A percentile compares a stretch with the other conserved stretches of the same genome.
These are phyloP conservation scores for Tillus elongatus DNA, from an alignment of 2,888 invertebrate genomes.

Conservation along the genomic window DNA sequence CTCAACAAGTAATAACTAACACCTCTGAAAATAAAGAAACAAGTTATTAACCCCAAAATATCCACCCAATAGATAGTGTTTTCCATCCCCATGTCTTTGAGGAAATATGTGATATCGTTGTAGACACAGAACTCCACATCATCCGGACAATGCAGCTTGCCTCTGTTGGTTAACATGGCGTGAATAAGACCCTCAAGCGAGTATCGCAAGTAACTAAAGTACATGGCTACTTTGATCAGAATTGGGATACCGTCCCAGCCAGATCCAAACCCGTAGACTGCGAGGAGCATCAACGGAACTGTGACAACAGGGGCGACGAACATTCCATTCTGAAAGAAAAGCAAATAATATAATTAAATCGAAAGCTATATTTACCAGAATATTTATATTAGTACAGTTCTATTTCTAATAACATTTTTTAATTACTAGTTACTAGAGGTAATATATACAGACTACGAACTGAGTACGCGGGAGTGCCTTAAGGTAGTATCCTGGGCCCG, in stretches of 20 bases:
- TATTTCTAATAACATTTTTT: too few species aligned
- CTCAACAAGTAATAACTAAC: conserved; percentile 63
- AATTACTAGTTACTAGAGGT: too few species aligned
- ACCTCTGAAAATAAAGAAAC: conserved; percentile 55
- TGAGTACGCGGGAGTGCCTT: too few species aligned
- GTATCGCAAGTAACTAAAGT: conserved; percentile 69
- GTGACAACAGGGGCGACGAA: conserved; percentile 81
- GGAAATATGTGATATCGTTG: conserved; percentile 62
- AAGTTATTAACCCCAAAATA: conserved; percentile 51
- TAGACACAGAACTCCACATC: conserved; percentile 67
- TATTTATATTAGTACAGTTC: too few species aligned
- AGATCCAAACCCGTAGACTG: conserved; percentile 79
- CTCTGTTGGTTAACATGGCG: conserved; percentile 68
- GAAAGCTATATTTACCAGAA: too few species aligned
- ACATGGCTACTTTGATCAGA: conserved; percentile 71
- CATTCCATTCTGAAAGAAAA: conserved; percentile 63
- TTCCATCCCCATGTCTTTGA: conserved; percentile 67
- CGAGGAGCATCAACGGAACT: conserved; percentile 81
- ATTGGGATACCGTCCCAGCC: conserved; percentile 55
- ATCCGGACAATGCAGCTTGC: conserved; percentile 64
- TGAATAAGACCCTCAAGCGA: conserved; percentile 62
- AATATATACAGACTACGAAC: too few species aligned
- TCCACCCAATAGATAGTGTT: conserved; percentile 60
- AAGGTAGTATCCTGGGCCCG: too few species aligned
- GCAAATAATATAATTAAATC: too few species aligned